A percentile compares a stretch with the other conserved stretches of the same genome.
These are phyloP conservation scores for Merops nubicus DNA, from an alignment of 2,113 vertebrate genomes.

Conservation along the genomic window DNA sequence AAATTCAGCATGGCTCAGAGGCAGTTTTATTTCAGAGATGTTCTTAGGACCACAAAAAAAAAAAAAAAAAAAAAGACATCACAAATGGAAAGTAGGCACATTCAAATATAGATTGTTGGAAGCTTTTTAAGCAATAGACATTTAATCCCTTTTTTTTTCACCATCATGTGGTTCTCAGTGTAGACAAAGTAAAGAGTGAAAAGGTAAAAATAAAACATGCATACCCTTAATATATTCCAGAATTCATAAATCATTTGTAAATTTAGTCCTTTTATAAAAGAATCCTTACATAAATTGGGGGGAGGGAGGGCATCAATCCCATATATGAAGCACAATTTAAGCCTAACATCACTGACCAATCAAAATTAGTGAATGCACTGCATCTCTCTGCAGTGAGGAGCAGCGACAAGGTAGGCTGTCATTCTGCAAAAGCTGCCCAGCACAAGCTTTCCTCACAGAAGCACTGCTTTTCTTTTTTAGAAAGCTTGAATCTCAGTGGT, in stretches of 20 bases:
- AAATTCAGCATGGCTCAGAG: slow-evolving; percentile 54
- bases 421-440: slow-evolving; percentile 83
- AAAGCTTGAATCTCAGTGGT: slow-evolving; percentile 72
- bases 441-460: slow-evolving; percentile 75
- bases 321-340: slow-evolving; percentile 87
- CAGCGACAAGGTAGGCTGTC: slow-evolving; percentile 86
- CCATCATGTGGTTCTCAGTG: slow-evolving; percentile 54
- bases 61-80: neutral
- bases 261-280: slow-evolving; percentile 68
- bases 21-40: slow-evolving; percentile 29
- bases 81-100: slow-evolving; percentile 31
- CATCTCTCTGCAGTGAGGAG: slow-evolving; percentile 97
- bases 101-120: slow-evolving; percentile 49
- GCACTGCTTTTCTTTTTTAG: slow-evolving; percentile 73
- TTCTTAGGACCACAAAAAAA: neutral
- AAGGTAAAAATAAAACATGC: slow-evolving; percentile 69
- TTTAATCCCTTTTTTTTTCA: slow-evolving; percentile 9
- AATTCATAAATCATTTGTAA: slow-evolving; percentile 72
- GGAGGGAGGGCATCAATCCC: slow-evolving; percentile 63
- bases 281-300: slow-evolving; percentile 73
- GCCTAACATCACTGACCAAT: slow-evolving; percentile 94
- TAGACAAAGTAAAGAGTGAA: slow-evolving; percentile 66
- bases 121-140: slow-evolving; percentile 51
- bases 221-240: slow-evolving; percentile 70
- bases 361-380: slow-evolving; percentile 93